phyloP scores from a whole-genome alignment of 1,140 invertebrate species.

The Hestina assimilis region DNA sequence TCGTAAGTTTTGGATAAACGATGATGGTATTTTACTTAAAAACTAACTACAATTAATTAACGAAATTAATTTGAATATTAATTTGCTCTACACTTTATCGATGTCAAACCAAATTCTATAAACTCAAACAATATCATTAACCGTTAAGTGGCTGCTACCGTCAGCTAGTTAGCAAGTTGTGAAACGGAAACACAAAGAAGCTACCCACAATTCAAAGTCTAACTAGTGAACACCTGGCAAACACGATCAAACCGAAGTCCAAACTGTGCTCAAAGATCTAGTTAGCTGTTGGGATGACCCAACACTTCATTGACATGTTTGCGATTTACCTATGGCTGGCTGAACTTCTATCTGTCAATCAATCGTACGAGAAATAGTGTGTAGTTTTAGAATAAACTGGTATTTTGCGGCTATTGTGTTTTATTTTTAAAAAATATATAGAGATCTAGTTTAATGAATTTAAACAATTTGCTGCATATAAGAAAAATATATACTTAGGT shows the following conservation, averaged over 20 bases:
- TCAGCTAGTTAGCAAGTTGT: constrained; percentile 72
- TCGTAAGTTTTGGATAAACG: too few species aligned
- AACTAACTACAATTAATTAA: too few species aligned
- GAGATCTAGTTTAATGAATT: too few species aligned
- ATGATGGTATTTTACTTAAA: too few species aligned
- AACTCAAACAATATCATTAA: too few species aligned
- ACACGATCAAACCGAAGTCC: constrained; percentile 66
- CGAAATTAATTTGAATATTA: too few species aligned
- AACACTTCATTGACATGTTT: constrained; percentile 47
- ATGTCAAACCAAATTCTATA: too few species aligned
- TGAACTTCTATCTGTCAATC: constrained; percentile 12
- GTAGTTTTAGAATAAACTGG: not conserved
- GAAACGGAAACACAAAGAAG: constrained; percentile 67
- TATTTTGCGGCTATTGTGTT: not conserved
- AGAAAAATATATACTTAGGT: too few species aligned
- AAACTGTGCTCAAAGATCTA: constrained; percentile 71
- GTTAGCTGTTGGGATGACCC: constrained; percentile 58
- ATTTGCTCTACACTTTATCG: constrained; percentile 11
- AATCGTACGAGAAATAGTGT: not conserved
- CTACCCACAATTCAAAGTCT: constrained; percentile 57
- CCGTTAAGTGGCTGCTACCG: constrained; percentile 45
- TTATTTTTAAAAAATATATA: not conserved
- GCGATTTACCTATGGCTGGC: constrained; percentile 12
- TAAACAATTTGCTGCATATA: too few species aligned
- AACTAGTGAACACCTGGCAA: constrained; percentile 62